Base-by-base conservation (phyloP, 2,888 invertebrate species). In the Ichneumoninae sp. region DNA sequence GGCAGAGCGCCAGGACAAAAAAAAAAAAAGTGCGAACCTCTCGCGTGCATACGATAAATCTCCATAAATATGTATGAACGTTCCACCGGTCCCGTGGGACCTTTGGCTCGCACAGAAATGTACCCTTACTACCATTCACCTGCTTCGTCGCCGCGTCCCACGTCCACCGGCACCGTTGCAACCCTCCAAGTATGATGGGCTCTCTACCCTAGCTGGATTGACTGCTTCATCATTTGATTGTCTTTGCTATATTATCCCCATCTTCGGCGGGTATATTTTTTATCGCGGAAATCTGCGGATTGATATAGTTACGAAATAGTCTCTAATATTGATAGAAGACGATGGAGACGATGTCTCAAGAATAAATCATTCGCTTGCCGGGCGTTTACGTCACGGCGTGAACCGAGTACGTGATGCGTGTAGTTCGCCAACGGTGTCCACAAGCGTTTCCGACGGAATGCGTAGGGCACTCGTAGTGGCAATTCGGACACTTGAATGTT, bases 51-150 rank as follows among this genome's bases (percentile, higher is more conserved):
- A 87, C 89, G 87, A 91, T 91, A 90, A 89, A 90, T 91, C 89
- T 90, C 88, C 88, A 90, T 90, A 90, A 89, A 90, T 90, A 90
- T 90, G 89, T 89, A 91, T 90, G 90, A 90, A 90, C 89, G 89
- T 86, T 86, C 83, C 82, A 83, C 80, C 81, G 79, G 77, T 86
- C 87, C 85, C 85, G 82, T 84, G 85, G 87, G 88, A 87, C 83
- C 85, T 84, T 85, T 86, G 71, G 62, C 80, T 57, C 80, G 83
- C 76, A 62, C 71, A 81, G 80, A 76, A 80, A 66, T 75, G 50
- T 57, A 65, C 79, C 71, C 60, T 33, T 57, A 52, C 40, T 52
- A 40, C 72, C 57, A 26, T 70, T 65, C 40, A 33, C 62, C 50
- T 52, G 62, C 40, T 52, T 40, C 71, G 40, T 65, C 70, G 22